These are phyloP conservation scores for Xylota sylvarum DNA, from an alignment of 2,888 invertebrate species.

Conservation along the genomic window DNA sequence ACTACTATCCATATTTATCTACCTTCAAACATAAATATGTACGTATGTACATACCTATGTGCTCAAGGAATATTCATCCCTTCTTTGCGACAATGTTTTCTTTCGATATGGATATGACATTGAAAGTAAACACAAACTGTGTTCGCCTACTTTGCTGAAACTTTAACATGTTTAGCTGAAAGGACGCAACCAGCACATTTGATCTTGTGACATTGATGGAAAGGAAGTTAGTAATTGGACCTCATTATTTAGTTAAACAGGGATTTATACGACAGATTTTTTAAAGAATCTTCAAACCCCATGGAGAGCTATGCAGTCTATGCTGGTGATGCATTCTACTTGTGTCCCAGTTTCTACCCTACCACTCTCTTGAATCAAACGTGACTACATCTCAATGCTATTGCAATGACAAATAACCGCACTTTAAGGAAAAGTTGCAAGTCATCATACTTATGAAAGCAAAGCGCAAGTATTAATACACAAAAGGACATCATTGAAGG, in stretches of 20 bases:
- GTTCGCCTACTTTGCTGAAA: too few relatives aligned
- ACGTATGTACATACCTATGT: too few relatives aligned
- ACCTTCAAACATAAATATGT: too few relatives aligned
- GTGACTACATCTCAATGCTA: slow-evolving; percentile 20
- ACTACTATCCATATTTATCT: too few relatives aligned
- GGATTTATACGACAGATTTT: too few relatives aligned
- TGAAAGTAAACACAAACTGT: too few relatives aligned
- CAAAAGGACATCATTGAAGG: not conserved
- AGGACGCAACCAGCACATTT: too few relatives aligned
- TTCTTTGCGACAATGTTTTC: too few relatives aligned
- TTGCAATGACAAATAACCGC: not conserved
- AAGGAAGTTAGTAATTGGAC: not conserved
- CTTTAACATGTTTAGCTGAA: too few relatives aligned
- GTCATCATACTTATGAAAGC: not conserved
- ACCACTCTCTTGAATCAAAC: slow-evolving; percentile 4
- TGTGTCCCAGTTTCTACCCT: slow-evolving; percentile 4
- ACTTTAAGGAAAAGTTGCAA: slow-evolving; percentile 15
- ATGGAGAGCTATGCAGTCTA: not conserved
- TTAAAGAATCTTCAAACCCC: too few relatives aligned
- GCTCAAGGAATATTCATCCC: too few relatives aligned
- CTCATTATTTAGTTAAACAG: not conserved
- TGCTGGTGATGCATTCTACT: not conserved
- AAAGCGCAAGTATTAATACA: not conserved
- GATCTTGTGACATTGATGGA: not conserved
- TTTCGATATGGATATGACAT: too few relatives aligned